Percentiles rank a stretch among this genome's conserved stretches.
Evolutionary conservation across 92 coral and sea anemone genomes (phyloP).

Genomic region (Palythoa grandiflora): DNA sequence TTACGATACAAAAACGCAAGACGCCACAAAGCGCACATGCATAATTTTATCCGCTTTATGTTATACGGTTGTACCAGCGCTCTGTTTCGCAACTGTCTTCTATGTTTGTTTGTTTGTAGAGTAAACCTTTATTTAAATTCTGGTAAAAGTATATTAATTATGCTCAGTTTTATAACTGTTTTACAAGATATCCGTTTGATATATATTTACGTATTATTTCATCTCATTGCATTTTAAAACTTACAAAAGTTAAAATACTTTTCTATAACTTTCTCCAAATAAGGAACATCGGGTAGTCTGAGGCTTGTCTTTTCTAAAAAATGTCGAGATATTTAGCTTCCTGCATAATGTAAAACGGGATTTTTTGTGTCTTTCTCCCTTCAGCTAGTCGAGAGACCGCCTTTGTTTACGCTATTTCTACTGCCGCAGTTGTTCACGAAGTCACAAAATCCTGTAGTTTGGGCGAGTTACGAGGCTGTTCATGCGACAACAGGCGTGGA

Average conservation of each 20-base stretch:
- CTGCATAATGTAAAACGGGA: background rate
- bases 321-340: background rate
- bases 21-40: background rate
- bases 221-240: too few species aligned
- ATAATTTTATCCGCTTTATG: background rate
- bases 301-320: too few species aligned
- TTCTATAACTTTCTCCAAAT: too few species aligned
- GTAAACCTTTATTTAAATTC: too few species aligned
- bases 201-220: too few species aligned
- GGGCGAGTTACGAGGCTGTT: slow-evolving; percentile 91
- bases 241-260: too few species aligned
- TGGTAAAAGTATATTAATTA: too few species aligned
- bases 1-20: background rate
- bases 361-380: background rate
- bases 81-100: background rate
- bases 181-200: too few species aligned
- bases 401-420: slow-evolving; percentile 93
- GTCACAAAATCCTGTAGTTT: slow-evolving; percentile 94
- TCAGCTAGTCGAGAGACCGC: slow-evolving; percentile 96
- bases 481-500: slow-evolving; percentile 82
- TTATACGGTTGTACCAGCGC: background rate
- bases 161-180: too few species aligned
- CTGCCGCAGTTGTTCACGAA: slow-evolving; percentile 98
- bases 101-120: background rate
- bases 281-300: too few species aligned